Evolutionary conservation across 2,888 invertebrate species (phyloP).

Genomic region (Loripinus fragilis): DNA sequence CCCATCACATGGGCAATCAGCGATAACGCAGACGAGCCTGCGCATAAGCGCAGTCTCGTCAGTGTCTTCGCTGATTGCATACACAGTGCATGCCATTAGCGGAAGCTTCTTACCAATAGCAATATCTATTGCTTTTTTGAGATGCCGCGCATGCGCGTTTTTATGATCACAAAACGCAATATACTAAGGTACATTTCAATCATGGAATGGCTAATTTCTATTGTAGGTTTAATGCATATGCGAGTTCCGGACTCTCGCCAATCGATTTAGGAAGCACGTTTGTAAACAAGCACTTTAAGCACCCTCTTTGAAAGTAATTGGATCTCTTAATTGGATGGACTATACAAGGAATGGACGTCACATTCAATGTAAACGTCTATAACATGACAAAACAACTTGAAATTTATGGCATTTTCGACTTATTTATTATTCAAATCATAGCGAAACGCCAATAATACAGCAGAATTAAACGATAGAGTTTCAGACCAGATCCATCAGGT

Average conservation of each 20-base stretch:
- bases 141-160: no score
- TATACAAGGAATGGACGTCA: background rate
- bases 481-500: slow-evolving; percentile 4
- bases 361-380: slow-evolving; percentile 6
- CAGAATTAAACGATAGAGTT: slow-evolving; percentile 4
- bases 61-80: no score
- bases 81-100: no score
- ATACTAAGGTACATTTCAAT: no score
- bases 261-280: background rate
- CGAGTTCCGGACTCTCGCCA: background rate
- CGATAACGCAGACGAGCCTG: no score
- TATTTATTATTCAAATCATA: slow-evolving; percentile 11
- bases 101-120: no score
- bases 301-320: background rate
- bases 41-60: no score
- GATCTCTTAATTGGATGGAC: slow-evolving; percentile 4
- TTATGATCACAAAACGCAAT: no score
- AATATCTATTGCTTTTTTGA: no score
- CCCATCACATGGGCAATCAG: no score
- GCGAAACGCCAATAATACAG: background rate
- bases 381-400: background rate
- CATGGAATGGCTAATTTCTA: no score
- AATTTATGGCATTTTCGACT: slow-evolving; percentile 4
- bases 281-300: slow-evolving; percentile 3
- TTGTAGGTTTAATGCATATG: slow-evolving; percentile 7